These are phyloP conservation scores for Platorchestia sp. DNA, from an alignment of 1,140 invertebrate species.

Conservation along the genomic window DNA sequence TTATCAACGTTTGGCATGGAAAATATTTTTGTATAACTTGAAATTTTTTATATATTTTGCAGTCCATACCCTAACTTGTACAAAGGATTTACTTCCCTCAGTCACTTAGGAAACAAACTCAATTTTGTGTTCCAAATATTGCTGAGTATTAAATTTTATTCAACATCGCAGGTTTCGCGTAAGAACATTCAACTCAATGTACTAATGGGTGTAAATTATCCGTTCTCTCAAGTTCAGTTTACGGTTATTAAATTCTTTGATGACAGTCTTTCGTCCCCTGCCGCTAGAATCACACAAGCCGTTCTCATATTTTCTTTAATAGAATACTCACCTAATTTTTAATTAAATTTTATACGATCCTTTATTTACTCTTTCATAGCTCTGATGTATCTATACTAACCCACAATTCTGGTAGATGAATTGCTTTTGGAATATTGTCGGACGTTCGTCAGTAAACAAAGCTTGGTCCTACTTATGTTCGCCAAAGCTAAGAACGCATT, in stretches of 20 bases:
- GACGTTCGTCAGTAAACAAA: background rate
- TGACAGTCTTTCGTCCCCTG: background rate
- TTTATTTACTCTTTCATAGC: background rate
- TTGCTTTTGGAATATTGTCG: background rate
- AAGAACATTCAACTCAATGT: background rate
- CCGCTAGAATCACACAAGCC: background rate
- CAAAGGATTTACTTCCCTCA: no score
- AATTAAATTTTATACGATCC: background rate
- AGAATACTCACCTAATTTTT: background rate
- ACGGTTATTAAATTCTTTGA: background rate
- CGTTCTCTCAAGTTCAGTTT: background rate
- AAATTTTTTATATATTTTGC: background rate
- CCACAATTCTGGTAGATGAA: background rate
- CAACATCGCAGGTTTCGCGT: background rate
- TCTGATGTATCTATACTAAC: background rate
- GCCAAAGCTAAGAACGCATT: background rate
- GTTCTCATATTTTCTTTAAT: background rate
- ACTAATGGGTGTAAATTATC: background rate
- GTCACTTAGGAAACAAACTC: background rate
- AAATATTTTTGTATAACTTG: background rate
- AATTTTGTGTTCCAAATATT: background rate
- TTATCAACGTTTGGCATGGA: background rate
- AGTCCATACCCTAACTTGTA: background rate
- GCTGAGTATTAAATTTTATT: background rate
- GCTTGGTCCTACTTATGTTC: background rate